phyloP scores from a whole-genome alignment of 1,140 invertebrate genomes.

The Drosophila ambigua region DNA sequence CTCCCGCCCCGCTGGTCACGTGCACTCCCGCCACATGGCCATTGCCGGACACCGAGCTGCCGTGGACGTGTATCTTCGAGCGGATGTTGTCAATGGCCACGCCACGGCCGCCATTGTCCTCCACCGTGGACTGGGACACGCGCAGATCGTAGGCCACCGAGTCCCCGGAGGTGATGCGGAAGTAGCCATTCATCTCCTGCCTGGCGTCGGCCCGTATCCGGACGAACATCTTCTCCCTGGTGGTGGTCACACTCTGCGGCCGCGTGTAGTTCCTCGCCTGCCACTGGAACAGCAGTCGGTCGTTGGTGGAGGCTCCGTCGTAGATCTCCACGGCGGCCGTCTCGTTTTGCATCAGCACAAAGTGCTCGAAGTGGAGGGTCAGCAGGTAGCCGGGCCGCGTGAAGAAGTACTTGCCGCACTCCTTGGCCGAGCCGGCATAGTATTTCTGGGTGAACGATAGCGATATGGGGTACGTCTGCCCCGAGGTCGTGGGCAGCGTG shows the following conservation, averaged over 20 bases:
- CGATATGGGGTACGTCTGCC: slow-evolving; percentile 92
- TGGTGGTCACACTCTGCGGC: slow-evolving; percentile 93
- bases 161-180: slow-evolving; percentile 90
- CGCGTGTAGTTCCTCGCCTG: slow-evolving; percentile 90
- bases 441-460: slow-evolving; percentile 90
- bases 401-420: slow-evolving; percentile 91
- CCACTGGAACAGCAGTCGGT: slow-evolving; percentile 89
- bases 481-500: slow-evolving; percentile 90
- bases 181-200: slow-evolving; percentile 89
- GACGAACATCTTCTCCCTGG: slow-evolving; percentile 90
- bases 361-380: slow-evolving; percentile 92
- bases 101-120: slow-evolving; percentile 96
- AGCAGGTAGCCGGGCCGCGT: slow-evolving; percentile 90
- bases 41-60: slow-evolving; percentile 93
- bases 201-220: slow-evolving; percentile 89
- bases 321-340: slow-evolving; percentile 90
- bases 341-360: slow-evolving; percentile 89
- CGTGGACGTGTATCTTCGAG: slow-evolving; percentile 91
- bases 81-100: slow-evolving; percentile 93
- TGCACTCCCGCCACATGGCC: slow-evolving; percentile 95
- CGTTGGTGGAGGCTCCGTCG: slow-evolving; percentile 89
- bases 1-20: slow-evolving; percentile 92
- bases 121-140: slow-evolving; percentile 92
- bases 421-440: slow-evolving; percentile 87
- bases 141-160: slow-evolving; percentile 95